phyloP scores from a whole-genome alignment of 2,113 vertebrate genomes.

The Thunnus thynnus region DNA sequence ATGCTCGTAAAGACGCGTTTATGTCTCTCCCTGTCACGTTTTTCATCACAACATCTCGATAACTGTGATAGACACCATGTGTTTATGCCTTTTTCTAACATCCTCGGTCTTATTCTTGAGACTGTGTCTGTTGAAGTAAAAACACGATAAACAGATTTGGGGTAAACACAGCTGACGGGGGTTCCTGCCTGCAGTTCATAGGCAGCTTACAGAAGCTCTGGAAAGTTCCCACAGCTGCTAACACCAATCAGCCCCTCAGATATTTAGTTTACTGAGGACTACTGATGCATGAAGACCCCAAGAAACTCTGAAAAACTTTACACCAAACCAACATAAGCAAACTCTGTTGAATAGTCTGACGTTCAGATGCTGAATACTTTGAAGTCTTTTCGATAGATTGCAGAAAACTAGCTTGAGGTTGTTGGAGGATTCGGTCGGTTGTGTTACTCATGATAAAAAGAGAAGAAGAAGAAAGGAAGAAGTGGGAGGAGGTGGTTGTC shows the following conservation, averaged over 20 bases:
- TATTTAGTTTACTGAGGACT: neutral
- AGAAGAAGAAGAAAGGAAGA: neutral
- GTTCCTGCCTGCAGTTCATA: neutral
- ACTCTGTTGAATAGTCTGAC: neutral
- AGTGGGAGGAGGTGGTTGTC: neutral
- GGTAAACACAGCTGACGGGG: neutral
- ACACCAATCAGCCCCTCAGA: conserved; percentile 1
- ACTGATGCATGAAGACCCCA: neutral
- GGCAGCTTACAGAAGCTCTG: neutral
- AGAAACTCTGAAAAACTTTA: neutral
- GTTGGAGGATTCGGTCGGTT: neutral
- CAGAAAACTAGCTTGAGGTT: neutral
- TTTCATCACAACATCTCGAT: neutral
- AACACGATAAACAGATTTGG: neutral
- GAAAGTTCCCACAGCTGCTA: conserved; percentile 10
- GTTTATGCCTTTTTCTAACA: neutral
- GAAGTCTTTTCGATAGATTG: neutral
- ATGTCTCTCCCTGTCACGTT: neutral
- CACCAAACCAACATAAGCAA: neutral
- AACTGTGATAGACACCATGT: neutral
- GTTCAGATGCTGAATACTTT: neutral
- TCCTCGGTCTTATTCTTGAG: neutral
- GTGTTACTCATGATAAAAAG: neutral
- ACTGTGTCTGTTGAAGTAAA: neutral
- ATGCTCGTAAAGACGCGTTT: too few species aligned